Conservation (phyloP, 2,888 invertebrate species). For the Argyra leucocephala region DNA sequence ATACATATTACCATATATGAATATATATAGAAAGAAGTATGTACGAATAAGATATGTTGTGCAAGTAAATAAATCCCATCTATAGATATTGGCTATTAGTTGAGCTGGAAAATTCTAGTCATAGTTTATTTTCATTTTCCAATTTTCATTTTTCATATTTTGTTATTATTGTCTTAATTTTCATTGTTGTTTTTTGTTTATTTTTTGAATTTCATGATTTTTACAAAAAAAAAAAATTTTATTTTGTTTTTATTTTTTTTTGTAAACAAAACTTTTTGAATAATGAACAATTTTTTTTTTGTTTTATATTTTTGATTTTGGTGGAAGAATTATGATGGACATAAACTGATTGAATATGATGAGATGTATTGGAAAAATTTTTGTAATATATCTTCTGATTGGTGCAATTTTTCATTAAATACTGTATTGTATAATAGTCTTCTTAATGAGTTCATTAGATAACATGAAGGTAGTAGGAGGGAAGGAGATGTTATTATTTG, state of each 20-base stretch:
- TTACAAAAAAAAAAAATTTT: neutral
- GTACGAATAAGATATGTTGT: neutral
- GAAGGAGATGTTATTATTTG: too few species aligned
- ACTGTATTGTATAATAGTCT: too few species aligned
- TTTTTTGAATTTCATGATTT: neutral
- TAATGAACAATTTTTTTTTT: neutral
- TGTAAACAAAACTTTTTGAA: too few species aligned
- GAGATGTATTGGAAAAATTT: neutral
- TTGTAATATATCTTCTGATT: neutral
- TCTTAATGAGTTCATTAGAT: too few species aligned
- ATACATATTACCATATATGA: neutral
- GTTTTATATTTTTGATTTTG: neutral
- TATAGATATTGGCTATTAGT: conserved; percentile 4
- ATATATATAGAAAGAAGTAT: neutral
- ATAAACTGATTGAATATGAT: neutral
- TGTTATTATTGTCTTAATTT: neutral
- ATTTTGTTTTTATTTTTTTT: too few species aligned
- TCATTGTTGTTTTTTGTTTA: neutral
- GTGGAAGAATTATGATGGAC: neutral
- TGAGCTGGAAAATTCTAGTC: conserved; percentile 6
- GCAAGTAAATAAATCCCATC: neutral
- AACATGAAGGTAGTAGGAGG: too few species aligned
- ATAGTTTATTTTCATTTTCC: neutral
- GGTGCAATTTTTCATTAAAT: neutral
- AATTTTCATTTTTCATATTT: neutral